Percentiles rank a stretch among this genome's conserved stretches.
These are phyloP conservation scores for Cryptomyrus ogoouensis DNA, from an alignment of 2,113 vertebrate genomes.

Conservation along the genomic window DNA sequence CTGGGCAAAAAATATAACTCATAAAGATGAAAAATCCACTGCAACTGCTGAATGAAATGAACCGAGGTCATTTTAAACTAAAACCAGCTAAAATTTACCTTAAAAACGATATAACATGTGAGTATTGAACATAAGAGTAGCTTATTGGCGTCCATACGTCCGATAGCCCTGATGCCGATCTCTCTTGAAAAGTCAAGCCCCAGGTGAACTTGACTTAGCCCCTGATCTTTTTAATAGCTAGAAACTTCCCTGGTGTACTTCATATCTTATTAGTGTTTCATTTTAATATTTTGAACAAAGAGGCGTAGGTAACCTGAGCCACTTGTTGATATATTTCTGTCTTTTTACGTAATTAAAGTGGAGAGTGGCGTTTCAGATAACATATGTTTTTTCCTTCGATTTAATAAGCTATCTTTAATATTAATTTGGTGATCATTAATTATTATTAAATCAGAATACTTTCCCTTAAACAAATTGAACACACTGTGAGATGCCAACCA, in stretches of 20 bases:
- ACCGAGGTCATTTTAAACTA: background rate
- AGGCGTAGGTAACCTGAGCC: background rate
- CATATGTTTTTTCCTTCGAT: background rate
- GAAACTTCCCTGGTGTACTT: too few relatives aligned
- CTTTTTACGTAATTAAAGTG: background rate
- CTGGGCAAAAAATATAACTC: background rate
- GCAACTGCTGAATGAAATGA: background rate
- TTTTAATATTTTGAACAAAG: background rate
- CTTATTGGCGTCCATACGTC: background rate
- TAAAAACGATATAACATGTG: background rate
- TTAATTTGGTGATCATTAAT: background rate
- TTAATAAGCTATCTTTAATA: background rate
- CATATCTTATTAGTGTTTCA: background rate
- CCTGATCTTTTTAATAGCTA: too few relatives aligned
- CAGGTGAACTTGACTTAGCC: too few relatives aligned
- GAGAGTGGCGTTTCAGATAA: background rate
- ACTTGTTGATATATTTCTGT: background rate
- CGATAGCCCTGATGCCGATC: too few relatives aligned
- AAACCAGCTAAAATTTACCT: background rate
- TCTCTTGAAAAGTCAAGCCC: too few relatives aligned
- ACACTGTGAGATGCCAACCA: conserved; percentile 2
- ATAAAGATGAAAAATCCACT: background rate
- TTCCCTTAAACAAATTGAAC: background rate
- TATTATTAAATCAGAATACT: background rate
- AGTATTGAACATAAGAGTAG: background rate